phyloP scores from a whole-genome alignment of 92 coral and sea anemone genomes.

The Umimayanthus kanabou region DNA sequence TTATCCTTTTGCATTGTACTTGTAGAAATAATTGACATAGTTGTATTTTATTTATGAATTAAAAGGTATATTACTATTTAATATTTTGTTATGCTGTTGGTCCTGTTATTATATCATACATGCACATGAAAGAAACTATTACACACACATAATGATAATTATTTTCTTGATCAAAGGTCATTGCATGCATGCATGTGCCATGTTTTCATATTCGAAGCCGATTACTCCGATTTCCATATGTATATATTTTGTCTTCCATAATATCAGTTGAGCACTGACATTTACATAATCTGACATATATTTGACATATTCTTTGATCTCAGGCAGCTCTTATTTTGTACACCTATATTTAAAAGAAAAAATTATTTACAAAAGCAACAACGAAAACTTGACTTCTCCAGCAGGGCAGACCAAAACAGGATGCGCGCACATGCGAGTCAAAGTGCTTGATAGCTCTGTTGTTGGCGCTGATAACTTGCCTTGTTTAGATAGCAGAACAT shows the following conservation, averaged over 20 bases:
- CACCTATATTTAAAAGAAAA: no score
- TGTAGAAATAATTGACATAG: no score
- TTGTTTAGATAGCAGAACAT: constrained; percentile 11
- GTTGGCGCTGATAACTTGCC: constrained; percentile 21
- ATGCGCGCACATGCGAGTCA: constrained; percentile 9
- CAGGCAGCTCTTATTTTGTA: background rate
- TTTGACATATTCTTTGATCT: no score
- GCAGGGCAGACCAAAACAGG: background rate
- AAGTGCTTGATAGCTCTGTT: background rate
- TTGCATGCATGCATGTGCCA: background rate
- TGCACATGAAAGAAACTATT: background rate
- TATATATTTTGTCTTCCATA: no score
- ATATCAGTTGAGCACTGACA: no score
- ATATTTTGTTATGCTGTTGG: background rate
- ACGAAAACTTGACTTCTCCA: background rate
- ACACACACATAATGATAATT: background rate
- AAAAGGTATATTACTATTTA: no score
- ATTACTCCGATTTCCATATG: background rate
- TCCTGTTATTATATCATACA: background rate
- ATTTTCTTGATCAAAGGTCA: background rate
- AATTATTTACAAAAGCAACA: background rate
- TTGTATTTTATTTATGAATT: background rate
- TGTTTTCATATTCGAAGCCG: background rate
- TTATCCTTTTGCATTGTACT: no score
- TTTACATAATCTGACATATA: no score